Evolutionary conservation across 2,888 invertebrate species (phyloP), one percentile per base, ranked within the genome.

Genomic region (Heliconius ethilla): DNA sequence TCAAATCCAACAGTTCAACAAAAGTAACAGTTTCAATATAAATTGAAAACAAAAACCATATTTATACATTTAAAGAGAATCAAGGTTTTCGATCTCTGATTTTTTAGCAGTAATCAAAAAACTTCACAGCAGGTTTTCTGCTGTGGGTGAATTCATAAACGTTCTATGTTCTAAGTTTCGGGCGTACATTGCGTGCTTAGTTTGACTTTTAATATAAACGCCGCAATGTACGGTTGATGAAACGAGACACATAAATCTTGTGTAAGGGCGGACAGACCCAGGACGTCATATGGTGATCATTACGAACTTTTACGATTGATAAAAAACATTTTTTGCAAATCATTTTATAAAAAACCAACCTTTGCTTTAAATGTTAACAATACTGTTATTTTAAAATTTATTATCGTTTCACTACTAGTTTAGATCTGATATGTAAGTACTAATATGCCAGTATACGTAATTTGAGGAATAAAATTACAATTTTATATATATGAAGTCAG

Each of bases 211-310:
- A 63, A 67, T 62, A 27, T 7, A 70, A 27, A 18, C 11, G 11
- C 13, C 80, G 88, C 85, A 89, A 87, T 91, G 91, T 84, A 88
- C 73, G 76, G 59, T 63, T 79, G 82, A 82, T 84, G 83, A 83
- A 85, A 85, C 81, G 84, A 84, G 82, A 83, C 83, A 84, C 84
- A 90, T 91, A 91, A 91, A 91, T 92, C 90, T 91, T 83, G 59
- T 88, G 81, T 81, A 81, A 87, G 87, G 89, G 88, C 88, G 87
- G 89, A 87, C 86, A 87, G 85, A 83, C 86, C 85, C 83, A 85
- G 85, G 91, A 91, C 92, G 90, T 92, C 93, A 92, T 92, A 92
- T 91, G 91, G 93, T 85, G 90, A 88, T 88, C 87, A 88, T 89
- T 88, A 88, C 88, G 88, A 91, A 90, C 92, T 92, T 90, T 90